Base-by-base conservation (phyloP, 2,797 vertebrate species). In the Sciurus vulgaris region DNA sequence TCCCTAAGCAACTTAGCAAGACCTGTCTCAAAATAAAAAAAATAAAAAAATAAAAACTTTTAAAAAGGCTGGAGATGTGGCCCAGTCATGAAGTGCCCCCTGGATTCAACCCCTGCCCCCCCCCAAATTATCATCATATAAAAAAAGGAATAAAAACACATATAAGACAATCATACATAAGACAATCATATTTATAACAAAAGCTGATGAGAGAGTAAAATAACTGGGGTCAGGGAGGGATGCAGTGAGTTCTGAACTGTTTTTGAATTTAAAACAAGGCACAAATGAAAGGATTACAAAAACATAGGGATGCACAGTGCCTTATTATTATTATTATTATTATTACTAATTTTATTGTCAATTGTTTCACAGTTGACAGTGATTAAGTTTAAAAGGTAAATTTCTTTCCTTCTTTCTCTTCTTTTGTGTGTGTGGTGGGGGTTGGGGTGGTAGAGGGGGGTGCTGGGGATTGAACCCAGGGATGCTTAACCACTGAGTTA, bases 181-280 rank as follows among this genome's bases (percentile, higher is more conserved):
- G 63, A 61, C 33, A 90, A 89, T 9, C 84, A 61, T 74, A 70
- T 47, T 67, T 93, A 69, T 67, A 63, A 61, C n/a, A 91, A 90
- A 44, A 77, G 7, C 41, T 90, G 65, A 69, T 69, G 51, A 54
- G 33, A 67, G 33, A 67, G 35, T 77, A 44, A 77, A 76, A 94
- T 49, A 35, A 63, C 7, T 79, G 74, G 28, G 22, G 17, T 72
- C 38, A 70, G 10, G 2, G 24, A 87, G 20, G 20, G 49, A 38
- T 41, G 28, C 20, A 30, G 4, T 70, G 69, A 81, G 15, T 81
- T 91, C 73, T 91, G 67, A 88, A 69, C 10, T 44, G 1, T 24
- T 15, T 72, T 47, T 14, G 33, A n/a, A 81, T 56, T 73, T 56
- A 15, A 69, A 47, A 70, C 85, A 96, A 69, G 5, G 14, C 14